Conservation (phyloP, 2,888 invertebrate genomes). For the Nasonovia ribisnigri region DNA sequence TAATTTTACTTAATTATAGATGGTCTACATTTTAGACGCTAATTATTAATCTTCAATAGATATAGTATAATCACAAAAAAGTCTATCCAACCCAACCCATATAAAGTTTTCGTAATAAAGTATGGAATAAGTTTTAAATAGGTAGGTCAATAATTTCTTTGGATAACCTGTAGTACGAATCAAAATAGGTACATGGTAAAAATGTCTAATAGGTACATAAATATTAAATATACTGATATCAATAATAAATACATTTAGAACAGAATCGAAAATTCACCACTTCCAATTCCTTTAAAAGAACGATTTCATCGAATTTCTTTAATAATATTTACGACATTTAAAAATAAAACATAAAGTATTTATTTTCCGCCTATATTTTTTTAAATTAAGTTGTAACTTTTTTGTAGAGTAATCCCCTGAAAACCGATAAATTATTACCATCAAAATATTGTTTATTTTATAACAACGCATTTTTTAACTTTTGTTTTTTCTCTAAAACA, state of each 20-base stretch:
- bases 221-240: background rate
- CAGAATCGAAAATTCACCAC: background rate
- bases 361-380: background rate
- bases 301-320: background rate
- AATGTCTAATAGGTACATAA: background rate
- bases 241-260: background rate
- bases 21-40: background rate
- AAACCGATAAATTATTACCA: background rate
- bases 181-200: background rate
- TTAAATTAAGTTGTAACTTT: background rate
- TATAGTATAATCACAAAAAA: background rate
- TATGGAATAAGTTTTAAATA: background rate
- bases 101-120: background rate
- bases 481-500: too few species aligned
- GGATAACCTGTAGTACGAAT: background rate
- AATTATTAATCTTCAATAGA: background rate
- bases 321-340: background rate
- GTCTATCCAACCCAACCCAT: background rate
- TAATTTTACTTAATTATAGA: background rate
- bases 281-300: background rate
- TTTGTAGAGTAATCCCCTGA: background rate
- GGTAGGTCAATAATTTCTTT: background rate
- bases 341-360: background rate
- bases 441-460: background rate
- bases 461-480: too few species aligned